Evolutionary conservation across 2,797 vertebrate species (phyloP).

Genomic region (Glossophaga mutica): DNA sequence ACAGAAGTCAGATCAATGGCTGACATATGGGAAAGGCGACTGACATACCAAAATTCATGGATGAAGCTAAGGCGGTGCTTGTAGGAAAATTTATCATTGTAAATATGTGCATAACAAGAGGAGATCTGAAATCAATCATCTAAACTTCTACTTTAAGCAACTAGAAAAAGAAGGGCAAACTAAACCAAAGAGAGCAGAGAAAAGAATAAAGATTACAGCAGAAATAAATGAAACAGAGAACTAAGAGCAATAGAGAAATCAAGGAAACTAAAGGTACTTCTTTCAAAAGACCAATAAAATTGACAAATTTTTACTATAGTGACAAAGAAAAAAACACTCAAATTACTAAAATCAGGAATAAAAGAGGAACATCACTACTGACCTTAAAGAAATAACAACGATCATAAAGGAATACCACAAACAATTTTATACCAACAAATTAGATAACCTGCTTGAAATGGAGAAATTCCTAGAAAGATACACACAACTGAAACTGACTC

Average conservation of each 20-base stretch:
- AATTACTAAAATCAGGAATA: conserved; percentile 11
- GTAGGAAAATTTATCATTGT: neutral
- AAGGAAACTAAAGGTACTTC: neutral
- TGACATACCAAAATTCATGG: neutral
- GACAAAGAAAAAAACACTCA: neutral
- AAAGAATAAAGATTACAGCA: neutral
- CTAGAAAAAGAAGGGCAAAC: neutral
- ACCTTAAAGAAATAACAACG: neutral
- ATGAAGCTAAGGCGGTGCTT: neutral
- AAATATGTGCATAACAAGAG: neutral
- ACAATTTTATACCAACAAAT: conserved; percentile 9
- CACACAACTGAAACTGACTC: neutral
- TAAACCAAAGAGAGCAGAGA: neutral
- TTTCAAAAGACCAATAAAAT: neutral
- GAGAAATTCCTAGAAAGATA: neutral
- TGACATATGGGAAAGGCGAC: neutral
- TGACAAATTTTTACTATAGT: neutral
- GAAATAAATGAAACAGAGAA: neutral
- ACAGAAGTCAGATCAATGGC: neutral
- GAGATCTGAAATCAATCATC: neutral
- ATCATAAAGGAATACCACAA: neutral
- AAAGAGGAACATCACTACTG: neutral
- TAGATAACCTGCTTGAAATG: neutral
- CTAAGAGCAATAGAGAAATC: neutral
- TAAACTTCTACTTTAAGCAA: neutral